Base-by-base conservation (phyloP, 2,113 vertebrate species). In the Dasypus novemcinctus region DNA sequence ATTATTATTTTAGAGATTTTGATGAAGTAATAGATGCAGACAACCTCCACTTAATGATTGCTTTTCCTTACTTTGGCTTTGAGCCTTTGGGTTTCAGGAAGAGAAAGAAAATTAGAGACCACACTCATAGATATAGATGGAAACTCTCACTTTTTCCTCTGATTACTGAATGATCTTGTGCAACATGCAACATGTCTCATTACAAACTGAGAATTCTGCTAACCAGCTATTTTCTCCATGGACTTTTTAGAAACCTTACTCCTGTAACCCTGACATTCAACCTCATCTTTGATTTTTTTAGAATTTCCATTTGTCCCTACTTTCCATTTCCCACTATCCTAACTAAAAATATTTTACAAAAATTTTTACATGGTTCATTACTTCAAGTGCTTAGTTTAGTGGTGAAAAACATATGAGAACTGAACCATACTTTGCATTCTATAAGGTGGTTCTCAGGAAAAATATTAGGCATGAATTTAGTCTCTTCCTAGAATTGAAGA, bases 1-100 rank as follows among this genome's bases (percentile, higher is more conserved):
- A 95, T 88, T 95, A 76, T 76, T 49, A 29, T 41, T 21, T 85
- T 87, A 68, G 83, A 90, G 4, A 79, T 92, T 89, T 88, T 86
- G 61, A 29, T 59, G 54, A 86, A 64, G 10, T 93, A 90, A 90
- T 85, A 36, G 18, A 87, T 74, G 86, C 36, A 71, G 33, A 64
- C 14, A 36, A 68, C 43, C 82, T 21, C 63, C 1, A 59, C 36
- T 95, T 36, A 80, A 46, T 76, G 23, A 92, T 46, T 87, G 23
- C 5, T 90, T 84, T 95, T 75, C 33, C 4, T n/a, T n/a, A n/a
- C n/a, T n/a, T n/a, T n/a, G n/a, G n/a, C n/a, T n/a, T n/a, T n/a
- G n/a, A n/a, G n/a, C n/a, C n/a, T n/a, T n/a, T n/a, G n/a, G n/a
- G n/a, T n/a, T n/a, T n/a, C n/a, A n/a, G n/a, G n/a, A n/a, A n/a